Percentiles rank a stretch among this genome's conserved stretches.
These are phyloP conservation scores for Melanotaenia maccullochi DNA, from an alignment of 2,797 vertebrate genomes.

Conservation along the genomic window DNA sequence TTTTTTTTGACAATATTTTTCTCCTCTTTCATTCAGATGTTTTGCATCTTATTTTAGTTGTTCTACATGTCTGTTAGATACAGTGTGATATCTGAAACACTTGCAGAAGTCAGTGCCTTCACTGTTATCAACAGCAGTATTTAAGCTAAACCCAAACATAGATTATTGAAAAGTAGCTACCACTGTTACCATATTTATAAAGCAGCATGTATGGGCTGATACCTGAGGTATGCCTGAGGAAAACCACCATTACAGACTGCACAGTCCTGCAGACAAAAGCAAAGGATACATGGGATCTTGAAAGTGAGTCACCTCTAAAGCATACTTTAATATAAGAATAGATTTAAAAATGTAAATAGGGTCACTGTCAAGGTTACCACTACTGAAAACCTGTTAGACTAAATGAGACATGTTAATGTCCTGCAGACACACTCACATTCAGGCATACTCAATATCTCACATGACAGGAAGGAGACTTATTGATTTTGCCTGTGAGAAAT, in stretches of 20 bases:
- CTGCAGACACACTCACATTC: too few species aligned
- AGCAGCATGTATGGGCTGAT: background rate
- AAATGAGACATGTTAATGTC: too few species aligned
- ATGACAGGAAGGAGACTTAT: too few species aligned
- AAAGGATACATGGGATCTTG: background rate
- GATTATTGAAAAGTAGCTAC: background rate
- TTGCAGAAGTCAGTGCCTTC: background rate
- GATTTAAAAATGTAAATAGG: too few species aligned
- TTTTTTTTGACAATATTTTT: too few species aligned
- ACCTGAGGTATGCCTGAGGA: background rate
- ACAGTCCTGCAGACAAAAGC: background rate
- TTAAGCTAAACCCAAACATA: background rate
- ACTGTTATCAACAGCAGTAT: background rate
- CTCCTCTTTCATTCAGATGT: too few species aligned
- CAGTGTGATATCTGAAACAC: background rate
- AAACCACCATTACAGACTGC: background rate
- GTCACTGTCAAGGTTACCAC: too few species aligned
- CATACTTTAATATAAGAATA: background rate
- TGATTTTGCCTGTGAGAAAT: background rate
- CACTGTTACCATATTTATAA: background rate
- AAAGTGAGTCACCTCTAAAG: background rate
- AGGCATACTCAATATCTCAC: too few species aligned
- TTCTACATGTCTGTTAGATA: background rate
- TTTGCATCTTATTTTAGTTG: background rate
- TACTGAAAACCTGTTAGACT: too few species aligned